These are phyloP conservation scores for Psophia crepitans DNA, from an alignment of 2,113 vertebrate species.

Conservation along the genomic window DNA sequence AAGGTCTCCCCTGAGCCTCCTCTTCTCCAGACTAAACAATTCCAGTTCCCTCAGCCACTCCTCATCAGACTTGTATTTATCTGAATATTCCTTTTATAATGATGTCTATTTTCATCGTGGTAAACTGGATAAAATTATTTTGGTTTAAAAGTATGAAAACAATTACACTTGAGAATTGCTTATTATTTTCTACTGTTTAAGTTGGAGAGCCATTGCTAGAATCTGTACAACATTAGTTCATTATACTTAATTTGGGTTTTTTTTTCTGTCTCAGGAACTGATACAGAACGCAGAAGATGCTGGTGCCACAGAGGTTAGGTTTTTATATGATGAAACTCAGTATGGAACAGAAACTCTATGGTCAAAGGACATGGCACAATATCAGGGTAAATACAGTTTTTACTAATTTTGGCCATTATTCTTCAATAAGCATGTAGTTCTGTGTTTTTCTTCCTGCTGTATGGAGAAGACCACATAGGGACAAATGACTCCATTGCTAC, in stretches of 20 bases:
- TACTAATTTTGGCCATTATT: background rate
- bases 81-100: background rate
- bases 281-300: constrained; percentile 99
- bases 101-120: background rate
- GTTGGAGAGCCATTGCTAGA: background rate
- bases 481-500: background rate
- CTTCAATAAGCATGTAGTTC: background rate
- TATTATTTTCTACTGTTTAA: background rate
- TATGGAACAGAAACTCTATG: constrained; percentile 92
- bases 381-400: constrained; percentile 83
- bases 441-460: background rate
- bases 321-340: constrained; percentile 94
- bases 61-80: too few relatives aligned
- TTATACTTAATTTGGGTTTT: background rate
- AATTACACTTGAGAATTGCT: background rate
- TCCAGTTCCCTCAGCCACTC: too few relatives aligned
- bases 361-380: constrained; percentile 92
- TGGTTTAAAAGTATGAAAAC: background rate
- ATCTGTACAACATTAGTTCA: background rate
- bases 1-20: too few relatives aligned
- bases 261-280: constrained; percentile 81
- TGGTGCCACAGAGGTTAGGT: constrained; percentile 93
- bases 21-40: too few relatives aligned
- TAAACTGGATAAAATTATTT: background rate
- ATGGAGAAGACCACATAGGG: background rate